Evolutionary conservation across 2,888 invertebrate species (phyloP).

Genomic region (Acanthococcus lagerstroemiae): DNA sequence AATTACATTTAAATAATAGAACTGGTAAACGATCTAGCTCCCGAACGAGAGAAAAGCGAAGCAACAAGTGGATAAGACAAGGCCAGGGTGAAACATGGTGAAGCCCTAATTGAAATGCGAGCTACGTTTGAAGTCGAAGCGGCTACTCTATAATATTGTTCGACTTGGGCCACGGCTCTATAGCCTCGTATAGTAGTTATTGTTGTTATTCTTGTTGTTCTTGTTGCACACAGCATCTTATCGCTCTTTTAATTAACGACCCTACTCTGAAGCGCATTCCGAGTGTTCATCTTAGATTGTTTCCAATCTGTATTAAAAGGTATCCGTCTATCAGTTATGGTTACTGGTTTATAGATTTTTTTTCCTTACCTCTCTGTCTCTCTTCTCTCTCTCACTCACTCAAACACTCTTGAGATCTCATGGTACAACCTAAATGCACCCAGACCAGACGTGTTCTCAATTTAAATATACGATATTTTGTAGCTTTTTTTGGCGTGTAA

Average conservation of each 20-base stretch:
- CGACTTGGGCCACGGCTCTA: neutral
- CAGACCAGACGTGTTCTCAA: too few relatives aligned
- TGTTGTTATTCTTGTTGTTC: conserved; percentile 8
- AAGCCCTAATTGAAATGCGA: conserved; percentile 30
- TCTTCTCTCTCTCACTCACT: neutral
- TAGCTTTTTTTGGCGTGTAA: neutral
- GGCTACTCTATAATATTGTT: conserved; percentile 26
- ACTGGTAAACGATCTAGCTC: conserved; percentile 21
- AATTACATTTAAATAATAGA: conserved; percentile 21
- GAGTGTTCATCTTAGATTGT: neutral
- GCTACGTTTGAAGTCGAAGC: conserved; percentile 26
- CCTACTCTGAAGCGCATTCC: neutral
- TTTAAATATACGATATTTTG: neutral
- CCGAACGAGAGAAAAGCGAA: neutral
- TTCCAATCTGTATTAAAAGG: neutral
- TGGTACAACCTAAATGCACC: too few relatives aligned
- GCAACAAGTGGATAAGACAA: neutral
- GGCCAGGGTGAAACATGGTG: conserved; percentile 19
- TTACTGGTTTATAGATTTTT: neutral
- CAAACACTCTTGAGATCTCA: too few relatives aligned
- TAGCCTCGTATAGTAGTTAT: neutral
- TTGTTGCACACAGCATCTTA: neutral
- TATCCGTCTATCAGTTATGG: neutral
- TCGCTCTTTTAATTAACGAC: conserved; percentile 29
- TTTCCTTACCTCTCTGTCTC: neutral